Percentiles rank a stretch among this genome's conserved stretches.
These are phyloP conservation scores for Sitta europaea DNA, from an alignment of 2,113 vertebrate species.

Conservation along the genomic window DNA sequence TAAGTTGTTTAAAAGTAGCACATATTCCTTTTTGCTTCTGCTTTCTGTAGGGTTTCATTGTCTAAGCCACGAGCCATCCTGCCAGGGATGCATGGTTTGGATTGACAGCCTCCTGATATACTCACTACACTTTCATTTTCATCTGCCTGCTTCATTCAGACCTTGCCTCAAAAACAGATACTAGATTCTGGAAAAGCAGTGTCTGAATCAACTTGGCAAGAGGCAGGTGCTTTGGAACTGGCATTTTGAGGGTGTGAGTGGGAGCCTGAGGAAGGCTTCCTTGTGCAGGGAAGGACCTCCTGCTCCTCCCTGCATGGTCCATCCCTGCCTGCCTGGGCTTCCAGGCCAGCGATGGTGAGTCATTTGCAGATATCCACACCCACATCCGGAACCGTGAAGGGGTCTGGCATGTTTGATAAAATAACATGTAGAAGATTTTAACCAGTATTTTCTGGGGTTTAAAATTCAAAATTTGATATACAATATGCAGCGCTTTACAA, in stretches of 20 bases:
- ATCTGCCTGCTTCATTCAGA: background rate
- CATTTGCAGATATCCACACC: background rate
- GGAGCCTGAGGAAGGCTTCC: background rate
- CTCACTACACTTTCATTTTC: background rate
- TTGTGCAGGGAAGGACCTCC: background rate
- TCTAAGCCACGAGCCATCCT: background rate
- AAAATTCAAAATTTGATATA: background rate
- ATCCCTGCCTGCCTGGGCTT: background rate
- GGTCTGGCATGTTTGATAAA: background rate
- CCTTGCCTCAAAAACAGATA: background rate
- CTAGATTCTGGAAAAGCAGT: background rate
- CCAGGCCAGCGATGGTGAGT: background rate
- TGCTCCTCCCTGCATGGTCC: background rate
- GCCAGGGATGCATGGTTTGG: background rate
- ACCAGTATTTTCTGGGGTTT: background rate
- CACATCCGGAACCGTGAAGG: background rate
- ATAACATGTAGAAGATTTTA: background rate
- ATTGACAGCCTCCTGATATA: background rate
- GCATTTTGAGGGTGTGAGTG: background rate
- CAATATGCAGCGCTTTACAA: rapidly evolving
- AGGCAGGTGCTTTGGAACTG: background rate
- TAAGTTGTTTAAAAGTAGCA: background rate
- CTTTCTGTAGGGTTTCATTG: background rate
- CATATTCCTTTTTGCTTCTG: background rate
- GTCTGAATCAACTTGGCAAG: background rate